These are phyloP conservation scores for Phenganax marumi DNA, from an alignment of 92 coral and sea anemone species.

Conservation along the genomic window DNA sequence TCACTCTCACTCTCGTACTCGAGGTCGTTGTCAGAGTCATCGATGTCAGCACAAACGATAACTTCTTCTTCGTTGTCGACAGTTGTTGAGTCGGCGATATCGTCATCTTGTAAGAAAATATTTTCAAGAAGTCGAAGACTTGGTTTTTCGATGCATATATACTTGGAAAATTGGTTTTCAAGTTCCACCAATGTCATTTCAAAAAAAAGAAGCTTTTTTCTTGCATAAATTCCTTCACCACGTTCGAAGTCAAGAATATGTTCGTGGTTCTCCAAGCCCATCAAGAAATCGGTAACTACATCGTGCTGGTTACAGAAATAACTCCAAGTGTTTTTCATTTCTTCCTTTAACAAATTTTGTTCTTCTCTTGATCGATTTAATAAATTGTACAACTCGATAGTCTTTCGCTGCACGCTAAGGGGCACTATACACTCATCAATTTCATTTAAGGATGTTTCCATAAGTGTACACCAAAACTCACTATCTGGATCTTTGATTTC, in stretches of 20 bases:
- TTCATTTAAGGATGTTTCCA: neutral
- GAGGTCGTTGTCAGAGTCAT: neutral
- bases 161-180: too few relatives aligned
- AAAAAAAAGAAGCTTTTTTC: too few relatives aligned
- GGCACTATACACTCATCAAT: neutral
- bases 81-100: neutral
- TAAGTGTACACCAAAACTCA: neutral
- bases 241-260: neutral
- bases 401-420: slow-evolving; percentile 18
- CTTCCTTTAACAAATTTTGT: neutral
- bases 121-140: too few relatives aligned
- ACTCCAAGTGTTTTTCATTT: slow-evolving; percentile 19
- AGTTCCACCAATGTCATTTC: too few relatives aligned
- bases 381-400: slow-evolving; percentile 34
- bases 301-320: neutral
- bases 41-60: neutral
- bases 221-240: neutral
- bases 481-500: neutral
- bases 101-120: neutral
- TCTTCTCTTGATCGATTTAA: slow-evolving; percentile 12
- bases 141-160: too few relatives aligned
- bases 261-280: neutral
- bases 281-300: neutral
- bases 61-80: neutral
- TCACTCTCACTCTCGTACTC: neutral